Conservation (phyloP, 2,888 invertebrate species). For the Chydorus sphaericus region DNA sequence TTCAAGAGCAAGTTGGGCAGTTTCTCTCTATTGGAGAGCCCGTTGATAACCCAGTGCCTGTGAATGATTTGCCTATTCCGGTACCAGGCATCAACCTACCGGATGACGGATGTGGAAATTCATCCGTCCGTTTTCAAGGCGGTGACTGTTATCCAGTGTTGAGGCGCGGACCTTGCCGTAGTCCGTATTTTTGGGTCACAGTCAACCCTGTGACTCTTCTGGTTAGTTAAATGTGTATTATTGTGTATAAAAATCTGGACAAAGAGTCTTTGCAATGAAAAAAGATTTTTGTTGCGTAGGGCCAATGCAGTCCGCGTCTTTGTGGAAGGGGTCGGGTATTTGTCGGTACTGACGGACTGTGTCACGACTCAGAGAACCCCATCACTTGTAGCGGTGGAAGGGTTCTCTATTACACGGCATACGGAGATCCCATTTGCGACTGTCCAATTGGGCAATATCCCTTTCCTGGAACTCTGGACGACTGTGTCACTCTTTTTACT, state of each 20-base stretch:
- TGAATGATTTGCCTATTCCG: no score
- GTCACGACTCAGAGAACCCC: conserved; percentile 10
- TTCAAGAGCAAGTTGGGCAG: no score
- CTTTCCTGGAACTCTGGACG: conserved; percentile 1
- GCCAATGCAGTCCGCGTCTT: conserved; percentile 4
- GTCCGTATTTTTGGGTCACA: conserved; percentile 9
- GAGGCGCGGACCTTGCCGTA: conserved; percentile 7
- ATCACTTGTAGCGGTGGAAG: conserved; percentile 9
- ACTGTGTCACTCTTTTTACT: conserved; percentile 11
- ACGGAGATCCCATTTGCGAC: conserved; percentile 14
- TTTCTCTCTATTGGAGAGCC: no score
- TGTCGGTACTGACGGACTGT: conserved; percentile 8
- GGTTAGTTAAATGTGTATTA: no score
- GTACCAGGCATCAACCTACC: no score
- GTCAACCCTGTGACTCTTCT: conserved; percentile 10
- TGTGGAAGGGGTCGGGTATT: conserved; percentile 10
- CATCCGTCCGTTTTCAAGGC: neutral
- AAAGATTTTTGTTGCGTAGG: neutral
- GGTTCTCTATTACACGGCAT: conserved; percentile 12
- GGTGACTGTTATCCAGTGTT: conserved; percentile 9
- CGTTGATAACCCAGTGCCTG: no score
- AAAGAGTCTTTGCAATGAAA: no score
- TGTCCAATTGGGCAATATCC: conserved; percentile 12
- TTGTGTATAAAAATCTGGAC: no score
- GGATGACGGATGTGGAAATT: conserved; percentile 11